Base-by-base conservation (phyloP, 1,140 invertebrate species). In the Glomeris maerens region DNA sequence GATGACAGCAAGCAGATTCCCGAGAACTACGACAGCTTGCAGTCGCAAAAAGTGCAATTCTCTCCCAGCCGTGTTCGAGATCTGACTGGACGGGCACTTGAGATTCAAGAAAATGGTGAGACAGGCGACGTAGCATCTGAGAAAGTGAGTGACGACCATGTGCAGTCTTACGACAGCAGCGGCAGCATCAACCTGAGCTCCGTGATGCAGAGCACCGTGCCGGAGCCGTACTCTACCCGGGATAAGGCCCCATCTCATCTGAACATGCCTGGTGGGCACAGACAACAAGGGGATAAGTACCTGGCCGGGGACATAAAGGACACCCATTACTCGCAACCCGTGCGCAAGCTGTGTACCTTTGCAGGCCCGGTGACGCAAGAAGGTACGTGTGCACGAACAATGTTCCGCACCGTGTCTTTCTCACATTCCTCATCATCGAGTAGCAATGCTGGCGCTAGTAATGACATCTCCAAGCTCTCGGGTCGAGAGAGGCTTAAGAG, bases 151-250 rank as follows among this genome's bases (percentile, higher is more conserved):
- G 75, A 80, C 62, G 69, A 68, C 0, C 72, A 76, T 59, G 64
- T 77, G 1, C 74, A 75, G 44, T 77, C 74, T n/a, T 81, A 81
- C 63, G 79, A 81, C 57, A 79, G 75, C 50, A 69, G 69, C n/a
- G 77, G 78, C 14, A 70, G 75, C 1, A 70, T 82, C 1, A 81
- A 72, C 62, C 62, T 82, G 1, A 76, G 75, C 53, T 76, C 78
- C 1, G 73, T 72, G 0, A 82, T 82, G 80, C 80, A 83, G 60
- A 81, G 72, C 26, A 81, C 78, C 64, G 80, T 83, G 0, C 80
- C 80, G 0, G 72, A 73, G 45, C 80, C 79, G n/a, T 80, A 75
- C 56, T 72, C 77, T 0, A 69, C 67, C 49, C 72, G 74, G 23
- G 67, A 66, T 27, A 67, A 66, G 2, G 49, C 57, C 5, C 57